Evolutionary conservation across 2,888 invertebrate genomes (phyloP), one percentile per base, ranked within the genome.

Genomic region (Pheosia gnoma): DNA sequence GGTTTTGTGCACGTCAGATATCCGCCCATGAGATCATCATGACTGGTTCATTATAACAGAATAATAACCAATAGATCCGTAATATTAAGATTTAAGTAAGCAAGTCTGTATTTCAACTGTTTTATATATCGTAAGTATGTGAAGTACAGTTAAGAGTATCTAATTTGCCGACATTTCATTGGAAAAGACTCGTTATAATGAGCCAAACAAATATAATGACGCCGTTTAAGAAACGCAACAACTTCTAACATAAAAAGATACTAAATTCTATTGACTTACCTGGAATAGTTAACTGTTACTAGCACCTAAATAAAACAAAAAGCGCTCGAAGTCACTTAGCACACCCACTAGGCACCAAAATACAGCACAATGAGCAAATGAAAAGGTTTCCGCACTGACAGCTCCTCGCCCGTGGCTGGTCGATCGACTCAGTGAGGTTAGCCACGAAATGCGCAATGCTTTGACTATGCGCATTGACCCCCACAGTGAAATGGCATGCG

Each of bases 391-490:
- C 82, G 81, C 83, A 83, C 82, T 86, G 87, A 87, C 87, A 87
- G 84, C 77, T 81, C 67, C 77, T 81, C 67, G 70, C 77, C 77
- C 67, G 67, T 63, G 63, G 73, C 72, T 72, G 78, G 83, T 86
- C 82, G 89, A 88, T 92, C 91, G 91, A 75, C 77, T 90, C 87
- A 83, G 83, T 85, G 85, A 89, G 89, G 90, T 90, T 89, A 89
- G 85, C 85, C 79, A 85, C 85, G 82, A 82, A 85, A 91, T 93
- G 93, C 93, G 93, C 93, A 93, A 93, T 90, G 91, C 89, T 91
- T 90, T 91, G 93, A 93, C 87, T 93, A 91, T 93, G 93, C 93
- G 93, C 93, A 91, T 86, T 93, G 84, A 89, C 84, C 83, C 85
- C 86, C 75, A 74, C 73, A 77, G 75, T 71, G 79, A 83, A 86